Percentiles rank a stretch among this genome's conserved stretches.
Evolutionary conservation across 2,797 vertebrate species (phyloP).

Genomic region (Scarus forsteni): DNA sequence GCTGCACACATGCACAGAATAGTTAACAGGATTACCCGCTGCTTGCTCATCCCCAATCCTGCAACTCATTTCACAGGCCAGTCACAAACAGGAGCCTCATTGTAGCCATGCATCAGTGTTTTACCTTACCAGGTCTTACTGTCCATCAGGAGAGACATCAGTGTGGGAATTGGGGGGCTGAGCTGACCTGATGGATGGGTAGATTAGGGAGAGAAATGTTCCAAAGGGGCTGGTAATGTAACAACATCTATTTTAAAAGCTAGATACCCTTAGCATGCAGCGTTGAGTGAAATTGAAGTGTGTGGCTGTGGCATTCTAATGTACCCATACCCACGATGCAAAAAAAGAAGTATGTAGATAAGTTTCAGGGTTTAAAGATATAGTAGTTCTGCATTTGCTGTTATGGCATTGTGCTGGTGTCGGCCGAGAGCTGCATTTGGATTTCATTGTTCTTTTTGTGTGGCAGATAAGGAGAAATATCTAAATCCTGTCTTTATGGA

Average conservation of each 20-base stretch:
- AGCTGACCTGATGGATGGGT: slow-evolving; percentile 24
- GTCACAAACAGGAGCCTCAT: slow-evolving; percentile 31
- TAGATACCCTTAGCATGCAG: not conserved
- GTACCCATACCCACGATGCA: slow-evolving; percentile 11
- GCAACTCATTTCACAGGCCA: slow-evolving; percentile 49
- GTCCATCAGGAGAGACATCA: slow-evolving; percentile 36
- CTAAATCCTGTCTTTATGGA: slow-evolving; percentile 12
- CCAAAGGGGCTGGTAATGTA: slow-evolving; percentile 2
- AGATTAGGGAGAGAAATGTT: not conserved
- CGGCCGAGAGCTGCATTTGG: slow-evolving; percentile 12
- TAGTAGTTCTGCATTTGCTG: slow-evolving; percentile 20
- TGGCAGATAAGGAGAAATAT: slow-evolving; percentile 14
- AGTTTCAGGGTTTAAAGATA: slow-evolving; percentile 12
- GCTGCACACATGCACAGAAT: slow-evolving; percentile 47
- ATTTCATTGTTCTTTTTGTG: slow-evolving; percentile 27
- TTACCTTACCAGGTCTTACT: slow-evolving; percentile 28
- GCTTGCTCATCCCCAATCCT: slow-evolving; percentile 43
- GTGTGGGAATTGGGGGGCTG: slow-evolving; percentile 14
- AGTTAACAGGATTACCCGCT: slow-evolving; percentile 52
- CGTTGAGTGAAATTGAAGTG: not conserved
- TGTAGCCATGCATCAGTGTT: slow-evolving; percentile 38
- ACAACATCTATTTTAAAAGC: slow-evolving; percentile 3
- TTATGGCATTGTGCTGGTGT: not conserved
- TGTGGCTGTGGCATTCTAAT: not conserved
- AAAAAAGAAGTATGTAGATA: slow-evolving; percentile 9